Conservation (phyloP, 1,140 invertebrate genomes). For the Ooceraea biroi region DNA sequence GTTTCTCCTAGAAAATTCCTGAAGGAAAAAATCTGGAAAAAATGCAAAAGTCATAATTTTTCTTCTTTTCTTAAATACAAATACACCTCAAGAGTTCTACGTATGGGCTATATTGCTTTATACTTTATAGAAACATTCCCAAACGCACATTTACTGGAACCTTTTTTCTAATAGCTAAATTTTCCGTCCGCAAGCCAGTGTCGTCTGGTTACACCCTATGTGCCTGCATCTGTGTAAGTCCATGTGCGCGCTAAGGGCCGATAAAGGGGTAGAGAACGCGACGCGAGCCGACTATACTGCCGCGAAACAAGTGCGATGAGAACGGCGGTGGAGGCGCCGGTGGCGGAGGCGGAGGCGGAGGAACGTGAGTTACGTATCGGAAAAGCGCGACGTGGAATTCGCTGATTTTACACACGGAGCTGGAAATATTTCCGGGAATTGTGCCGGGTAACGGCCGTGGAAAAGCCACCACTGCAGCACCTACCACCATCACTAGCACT, state of each 20-base stretch:
- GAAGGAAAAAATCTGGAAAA: neutral
- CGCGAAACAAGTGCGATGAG: slow-evolving; percentile 43
- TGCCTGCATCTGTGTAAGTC: neutral
- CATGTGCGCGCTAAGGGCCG: slow-evolving; percentile 26
- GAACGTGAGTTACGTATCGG: slow-evolving; percentile 72
- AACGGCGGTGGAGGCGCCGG: slow-evolving; percentile 1
- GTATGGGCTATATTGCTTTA: too few species aligned
- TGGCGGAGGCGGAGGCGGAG: slow-evolving; percentile 18
- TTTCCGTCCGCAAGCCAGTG: neutral
- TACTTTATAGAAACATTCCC: neutral
- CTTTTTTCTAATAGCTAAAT: neutral
- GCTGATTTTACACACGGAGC: slow-evolving; percentile 73
- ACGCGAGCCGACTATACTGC: neutral
- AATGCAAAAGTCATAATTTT: neutral
- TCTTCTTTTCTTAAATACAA: neutral
- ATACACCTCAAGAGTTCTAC: neutral
- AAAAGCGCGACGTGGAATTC: slow-evolving; percentile 77
- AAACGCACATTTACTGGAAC: neutral
- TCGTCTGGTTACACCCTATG: neutral
- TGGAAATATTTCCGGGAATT: slow-evolving; percentile 76
- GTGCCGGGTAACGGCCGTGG: slow-evolving; percentile 62
- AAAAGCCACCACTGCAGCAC: slow-evolving; percentile 49
- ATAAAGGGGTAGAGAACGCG: slow-evolving; percentile 27
- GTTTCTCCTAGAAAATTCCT: too few species aligned
- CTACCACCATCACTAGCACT: neutral